Percentiles rank a stretch among this genome's conserved stretches.
phyloP scores from a whole-genome alignment of 64 coral and sea anemone species.

The Acropora yongei region DNA sequence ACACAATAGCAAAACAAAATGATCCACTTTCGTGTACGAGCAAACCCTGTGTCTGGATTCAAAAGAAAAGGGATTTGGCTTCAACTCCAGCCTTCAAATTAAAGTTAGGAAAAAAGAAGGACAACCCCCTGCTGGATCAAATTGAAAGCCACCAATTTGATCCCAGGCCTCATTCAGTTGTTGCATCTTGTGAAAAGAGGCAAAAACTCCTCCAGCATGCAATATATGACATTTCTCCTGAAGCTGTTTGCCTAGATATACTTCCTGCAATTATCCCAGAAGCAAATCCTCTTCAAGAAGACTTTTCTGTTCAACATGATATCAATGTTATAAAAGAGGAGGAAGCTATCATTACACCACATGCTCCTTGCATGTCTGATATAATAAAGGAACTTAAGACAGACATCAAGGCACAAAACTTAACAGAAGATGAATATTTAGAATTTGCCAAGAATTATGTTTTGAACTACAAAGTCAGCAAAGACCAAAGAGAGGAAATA shows the following conservation, averaged over 20 bases:
- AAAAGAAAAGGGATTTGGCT: neutral
- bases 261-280: too few species aligned
- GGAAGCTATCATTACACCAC: neutral
- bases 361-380: neutral
- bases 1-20: neutral
- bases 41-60: conserved; percentile 1
- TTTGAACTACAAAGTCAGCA: neutral
- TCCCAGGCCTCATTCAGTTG: too few species aligned
- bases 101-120: too few species aligned
- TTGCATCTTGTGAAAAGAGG: too few species aligned
- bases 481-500: neutral
- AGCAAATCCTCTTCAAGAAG: too few species aligned
- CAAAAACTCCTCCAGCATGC: too few species aligned
- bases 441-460: neutral
- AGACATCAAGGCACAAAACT: neutral
- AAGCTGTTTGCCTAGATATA: too few species aligned
- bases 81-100: too few species aligned
- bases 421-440: neutral
- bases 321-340: neutral
- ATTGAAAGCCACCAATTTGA: too few species aligned
- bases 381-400: neutral
- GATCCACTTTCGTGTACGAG: neutral
- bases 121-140: too few species aligned
- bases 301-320: neutral
- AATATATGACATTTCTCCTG: too few species aligned